Percentiles rank a stretch among this genome's conserved stretches.
Conservation (phyloP, 2,888 invertebrate genomes). For the Melanargia galathea region DNA sequence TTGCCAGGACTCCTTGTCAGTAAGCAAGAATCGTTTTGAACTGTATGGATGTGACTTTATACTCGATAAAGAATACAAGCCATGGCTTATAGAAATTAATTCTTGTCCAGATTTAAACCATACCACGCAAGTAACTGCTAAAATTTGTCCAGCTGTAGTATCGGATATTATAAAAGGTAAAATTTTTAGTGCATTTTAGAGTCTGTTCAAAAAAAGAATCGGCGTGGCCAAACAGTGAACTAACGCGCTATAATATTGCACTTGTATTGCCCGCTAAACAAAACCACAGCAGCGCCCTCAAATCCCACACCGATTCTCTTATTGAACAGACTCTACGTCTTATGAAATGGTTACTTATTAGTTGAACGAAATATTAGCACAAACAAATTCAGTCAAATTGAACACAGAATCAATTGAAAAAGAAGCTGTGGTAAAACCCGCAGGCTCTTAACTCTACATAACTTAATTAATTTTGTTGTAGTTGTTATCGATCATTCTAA, state of each 20-base stretch:
- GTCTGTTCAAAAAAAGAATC: not conserved
- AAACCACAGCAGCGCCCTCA: too few relatives aligned
- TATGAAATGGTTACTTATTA: too few relatives aligned
- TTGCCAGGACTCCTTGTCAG: conserved; percentile 87
- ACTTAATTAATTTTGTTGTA: conserved; percentile 52
- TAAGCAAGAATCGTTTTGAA: conserved; percentile 90
- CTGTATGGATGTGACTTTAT: conserved; percentile 97
- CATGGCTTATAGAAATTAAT: conserved; percentile 97
- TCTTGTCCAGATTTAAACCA: conserved; percentile 91
- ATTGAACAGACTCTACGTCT: too few relatives aligned
- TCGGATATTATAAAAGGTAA: conserved; percentile 94
- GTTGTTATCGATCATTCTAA: conserved; percentile 78
- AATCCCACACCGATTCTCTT: too few relatives aligned
- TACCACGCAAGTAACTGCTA: conserved; percentile 91
- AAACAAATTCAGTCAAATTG: too few relatives aligned
- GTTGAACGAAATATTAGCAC: too few relatives aligned
- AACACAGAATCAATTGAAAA: too few relatives aligned
- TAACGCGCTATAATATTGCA: too few relatives aligned
- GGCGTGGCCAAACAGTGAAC: too few relatives aligned
- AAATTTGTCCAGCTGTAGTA: conserved; percentile 90
- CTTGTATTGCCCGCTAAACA: too few relatives aligned
- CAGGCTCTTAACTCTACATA: not conserved
- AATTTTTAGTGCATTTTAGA: not conserved
- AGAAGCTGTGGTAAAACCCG: too few relatives aligned
- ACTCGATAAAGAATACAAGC: conserved; percentile 90